phyloP scores from a whole-genome alignment of 1,140 invertebrate species.

The Gryllus bimaculatus region DNA sequence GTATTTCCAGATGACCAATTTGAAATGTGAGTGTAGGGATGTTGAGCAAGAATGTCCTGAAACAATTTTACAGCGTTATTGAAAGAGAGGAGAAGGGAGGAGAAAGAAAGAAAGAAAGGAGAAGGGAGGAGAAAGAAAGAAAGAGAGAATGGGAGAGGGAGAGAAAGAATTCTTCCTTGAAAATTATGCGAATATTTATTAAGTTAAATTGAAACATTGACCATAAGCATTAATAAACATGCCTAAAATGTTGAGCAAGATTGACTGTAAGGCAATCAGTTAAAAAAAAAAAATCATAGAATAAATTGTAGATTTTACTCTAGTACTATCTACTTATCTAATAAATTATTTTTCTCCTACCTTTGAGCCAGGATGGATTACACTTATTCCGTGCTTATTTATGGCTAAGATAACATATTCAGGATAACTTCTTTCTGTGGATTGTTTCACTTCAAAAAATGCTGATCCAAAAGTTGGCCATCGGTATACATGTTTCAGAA shows the following conservation, averaged over 20 bases:
- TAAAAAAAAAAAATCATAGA: not conserved
- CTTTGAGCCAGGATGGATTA: conserved; percentile 79
- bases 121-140: too few species aligned
- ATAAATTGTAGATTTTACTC: too few species aligned
- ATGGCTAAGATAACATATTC: conserved; percentile 82
- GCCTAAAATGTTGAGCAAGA: too few species aligned
- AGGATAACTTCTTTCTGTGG: conserved; percentile 72
- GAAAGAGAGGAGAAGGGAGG: not conserved
- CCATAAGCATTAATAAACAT: not conserved
- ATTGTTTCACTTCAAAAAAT: conserved; percentile 90
- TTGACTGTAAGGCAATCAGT: not conserved
- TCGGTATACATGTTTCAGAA: conserved; percentile 70
- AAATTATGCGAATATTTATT: not conserved
- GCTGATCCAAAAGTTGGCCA: conserved; percentile 90
- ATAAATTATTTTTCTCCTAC: conserved; percentile 36
- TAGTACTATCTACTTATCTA: not conserved
- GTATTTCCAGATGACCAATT: conserved; percentile 92
- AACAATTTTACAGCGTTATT: conserved; percentile 25
- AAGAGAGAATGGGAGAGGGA: too few species aligned
- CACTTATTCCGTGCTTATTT: conserved; percentile 80
- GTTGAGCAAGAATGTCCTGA: conserved; percentile 68
- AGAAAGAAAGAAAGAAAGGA: too few species aligned
- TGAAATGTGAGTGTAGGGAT: conserved; percentile 76
- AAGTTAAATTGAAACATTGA: not conserved
- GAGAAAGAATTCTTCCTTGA: not conserved